Evolutionary conservation across 2,797 vertebrate genomes (phyloP).

Genomic region (Gadopsis marmoratus): DNA sequence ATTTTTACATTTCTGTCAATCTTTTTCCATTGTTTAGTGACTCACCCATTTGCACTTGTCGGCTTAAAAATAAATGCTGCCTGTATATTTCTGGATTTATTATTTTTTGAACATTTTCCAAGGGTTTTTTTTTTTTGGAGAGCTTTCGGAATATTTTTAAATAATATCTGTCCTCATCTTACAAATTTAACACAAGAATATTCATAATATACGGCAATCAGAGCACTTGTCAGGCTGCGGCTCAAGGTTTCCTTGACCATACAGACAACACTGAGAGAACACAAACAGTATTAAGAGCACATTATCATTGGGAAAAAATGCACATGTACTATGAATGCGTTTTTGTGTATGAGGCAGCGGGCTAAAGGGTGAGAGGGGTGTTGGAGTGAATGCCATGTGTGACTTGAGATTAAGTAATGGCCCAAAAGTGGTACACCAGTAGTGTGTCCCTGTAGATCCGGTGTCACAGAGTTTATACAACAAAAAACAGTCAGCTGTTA

Average conservation of each 20-base stretch:
- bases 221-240: constrained; percentile 3
- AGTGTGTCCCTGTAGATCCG: neutral
- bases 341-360: neutral
- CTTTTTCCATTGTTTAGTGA: neutral
- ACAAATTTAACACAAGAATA: constrained; percentile 2
- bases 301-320: neutral
- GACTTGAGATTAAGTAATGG: neutral
- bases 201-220: neutral
- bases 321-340: neutral
- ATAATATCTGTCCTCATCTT: neutral
- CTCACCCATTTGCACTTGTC: neutral
- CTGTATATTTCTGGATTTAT: constrained; percentile 1
- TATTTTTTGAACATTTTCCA: constrained; percentile 6
- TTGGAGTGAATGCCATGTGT: neutral
- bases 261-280: neutral
- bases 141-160: constrained; percentile 5
- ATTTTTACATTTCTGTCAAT: too few species aligned
- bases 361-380: neutral
- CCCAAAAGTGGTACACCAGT: neutral
- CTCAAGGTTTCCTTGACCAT: neutral
- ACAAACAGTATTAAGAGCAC: neutral
- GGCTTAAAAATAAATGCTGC: neutral
- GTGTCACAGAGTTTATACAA: neutral
- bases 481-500: neutral
- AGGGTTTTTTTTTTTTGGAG: neutral